Base-by-base conservation (phyloP, 2,888 invertebrate species). In the Nezara viridula region DNA sequence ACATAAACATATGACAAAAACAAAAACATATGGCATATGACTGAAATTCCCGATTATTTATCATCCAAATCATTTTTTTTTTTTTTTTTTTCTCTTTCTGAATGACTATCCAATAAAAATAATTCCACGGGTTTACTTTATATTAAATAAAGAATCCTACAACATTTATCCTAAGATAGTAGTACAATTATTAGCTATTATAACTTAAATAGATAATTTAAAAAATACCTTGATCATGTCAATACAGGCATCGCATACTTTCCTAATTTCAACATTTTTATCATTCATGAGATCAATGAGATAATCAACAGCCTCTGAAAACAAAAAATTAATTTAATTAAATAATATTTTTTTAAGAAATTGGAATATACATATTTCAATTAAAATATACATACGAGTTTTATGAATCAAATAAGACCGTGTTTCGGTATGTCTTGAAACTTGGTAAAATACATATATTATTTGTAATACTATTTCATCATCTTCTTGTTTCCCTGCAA, bases 391-490 rank as follows among this genome's bases (percentile, higher is more conserved):
- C 88, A 73, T 81, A 95, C 96, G 96, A 88, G 98, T 98, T 92
- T 96, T 95, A 91, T 96, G 95, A 91, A 98, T 97, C 92, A 99
- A 95, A 92, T 96, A 96, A 91, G 96, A 95, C 21, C 97, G 95
- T 88, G 97, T 96, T 90, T 95, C 94, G 91, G 95, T 95, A 92
- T 98, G 98, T 89, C 96, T 94, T 89, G 98, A 95, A 92, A 98
- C 94, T 93, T 97, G 97, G 92, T 98, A 96, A 94, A 99, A 99
- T 89, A 98, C 97, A 93, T 96, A 99, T 90, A 98, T 96, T 90
- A 99, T 98, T 94, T 99, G 99, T 92, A 99, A 94, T 90, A 99
- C 98, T 92, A 99, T 97, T 93, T 99, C 99, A 94, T 99, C 99
- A 93, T 99, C 99, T 92, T 98, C 98, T 94, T 99, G 99, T 92